Evolutionary conservation across 2,888 invertebrate genomes (phyloP).

Genomic region (Drosophila meridiana): DNA sequence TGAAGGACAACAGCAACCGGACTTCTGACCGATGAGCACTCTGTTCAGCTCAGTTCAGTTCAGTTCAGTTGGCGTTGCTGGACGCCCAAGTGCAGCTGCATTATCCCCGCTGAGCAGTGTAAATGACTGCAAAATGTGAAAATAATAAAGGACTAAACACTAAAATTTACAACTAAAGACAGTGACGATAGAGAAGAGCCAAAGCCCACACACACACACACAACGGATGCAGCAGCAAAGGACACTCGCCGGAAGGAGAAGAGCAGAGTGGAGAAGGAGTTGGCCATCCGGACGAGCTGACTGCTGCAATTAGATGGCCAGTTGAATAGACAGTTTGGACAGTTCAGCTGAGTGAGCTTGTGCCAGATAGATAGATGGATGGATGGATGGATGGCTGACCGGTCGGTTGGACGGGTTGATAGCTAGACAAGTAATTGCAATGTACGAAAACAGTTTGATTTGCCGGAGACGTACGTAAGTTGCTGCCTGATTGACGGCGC

Average conservation of each 20-base stretch:
- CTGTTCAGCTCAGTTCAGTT: slow-evolving; percentile 22
- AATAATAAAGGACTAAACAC: slow-evolving; percentile 73
- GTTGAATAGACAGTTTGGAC: slow-evolving; percentile 62
- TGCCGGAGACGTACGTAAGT: slow-evolving; percentile 26
- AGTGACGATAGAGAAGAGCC: slow-evolving; percentile 24
- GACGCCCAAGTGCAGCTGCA: slow-evolving; percentile 37
- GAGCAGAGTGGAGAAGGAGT: slow-evolving; percentile 4
- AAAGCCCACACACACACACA: slow-evolving; percentile 15
- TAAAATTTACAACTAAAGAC: slow-evolving; percentile 65
- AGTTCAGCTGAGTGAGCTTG: slow-evolving; percentile 38
- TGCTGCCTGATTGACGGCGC: slow-evolving; percentile 42
- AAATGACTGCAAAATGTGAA: slow-evolving; percentile 71
- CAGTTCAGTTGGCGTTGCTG: slow-evolving; percentile 20
- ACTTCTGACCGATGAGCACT: slow-evolving; percentile 50
- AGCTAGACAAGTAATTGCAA: slow-evolving; percentile 64
- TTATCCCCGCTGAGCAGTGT: slow-evolving; percentile 62
- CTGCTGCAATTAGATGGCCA: slow-evolving; percentile 66
- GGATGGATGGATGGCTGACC: slow-evolving; percentile 26
- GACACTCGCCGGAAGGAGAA: slow-evolving; percentile 34
- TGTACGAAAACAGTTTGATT: slow-evolving; percentile 44
- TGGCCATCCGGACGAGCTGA: slow-evolving; percentile 37
- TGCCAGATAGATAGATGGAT: slow-evolving; percentile 41
- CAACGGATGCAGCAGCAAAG: slow-evolving; percentile 40
- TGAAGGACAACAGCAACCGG: slow-evolving; percentile 50
- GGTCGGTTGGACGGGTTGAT: slow-evolving; percentile 43